These are phyloP conservation scores for Trichechus manatus DNA, from an alignment of 2,113 vertebrate species.

Conservation along the genomic window DNA sequence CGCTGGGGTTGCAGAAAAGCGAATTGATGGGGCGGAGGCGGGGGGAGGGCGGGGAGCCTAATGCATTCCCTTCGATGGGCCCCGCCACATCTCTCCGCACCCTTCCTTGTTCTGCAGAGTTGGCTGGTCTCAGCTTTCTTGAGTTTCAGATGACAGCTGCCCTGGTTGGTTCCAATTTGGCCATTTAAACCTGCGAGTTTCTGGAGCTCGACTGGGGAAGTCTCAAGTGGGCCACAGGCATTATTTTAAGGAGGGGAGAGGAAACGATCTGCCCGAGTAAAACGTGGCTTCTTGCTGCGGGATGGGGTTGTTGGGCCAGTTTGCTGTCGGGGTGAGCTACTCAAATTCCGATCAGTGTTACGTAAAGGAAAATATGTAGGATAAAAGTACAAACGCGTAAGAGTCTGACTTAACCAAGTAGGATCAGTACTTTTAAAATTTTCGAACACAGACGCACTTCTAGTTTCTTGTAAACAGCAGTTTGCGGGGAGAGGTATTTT, in stretches of 20 bases:
- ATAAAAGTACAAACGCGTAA: neutral
- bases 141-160: conserved; percentile 82
- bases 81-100: conserved; percentile 63
- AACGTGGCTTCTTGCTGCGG: conserved; percentile 53
- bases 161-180: conserved; percentile 64
- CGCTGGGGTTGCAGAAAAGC: conserved; percentile 66
- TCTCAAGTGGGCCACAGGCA: conserved; percentile 60
- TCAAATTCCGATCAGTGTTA: conserved; percentile 49
- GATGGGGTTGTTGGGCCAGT: neutral
- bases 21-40: neutral
- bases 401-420: neutral
- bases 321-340: conserved; percentile 17
- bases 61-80: conserved; percentile 57
- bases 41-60: neutral
- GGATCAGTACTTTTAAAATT: conserved; percentile 53
- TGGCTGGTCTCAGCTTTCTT: conserved; percentile 75
- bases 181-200: conserved; percentile 71
- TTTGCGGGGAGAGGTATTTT: neutral
- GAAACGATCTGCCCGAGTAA: neutral
- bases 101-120: conserved; percentile 42
- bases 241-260: conserved; percentile 38
- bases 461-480: neutral
- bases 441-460: neutral
- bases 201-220: conserved; percentile 42
- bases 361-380: conserved; percentile 40